Evolutionary conservation across 2,113 vertebrate species (phyloP).

Genomic region (Daubentonia madagascariensis): DNA sequence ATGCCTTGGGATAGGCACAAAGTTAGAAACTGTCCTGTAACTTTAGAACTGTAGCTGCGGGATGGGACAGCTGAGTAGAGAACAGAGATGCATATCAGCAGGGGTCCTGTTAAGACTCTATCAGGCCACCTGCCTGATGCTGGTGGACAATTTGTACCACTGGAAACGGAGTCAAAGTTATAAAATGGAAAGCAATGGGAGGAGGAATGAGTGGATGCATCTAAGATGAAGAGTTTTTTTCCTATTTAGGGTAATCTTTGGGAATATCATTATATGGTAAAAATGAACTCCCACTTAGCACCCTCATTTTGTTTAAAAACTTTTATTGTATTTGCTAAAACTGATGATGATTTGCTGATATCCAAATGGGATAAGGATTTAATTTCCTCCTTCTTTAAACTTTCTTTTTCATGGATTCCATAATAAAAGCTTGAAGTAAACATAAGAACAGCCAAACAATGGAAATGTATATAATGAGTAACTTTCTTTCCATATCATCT

Average conservation of each 20-base stretch:
- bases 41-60: slow-evolving; percentile 85
- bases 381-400: not conserved
- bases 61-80: slow-evolving; percentile 90
- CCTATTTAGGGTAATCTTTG: not conserved
- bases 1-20: slow-evolving; percentile 88
- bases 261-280: not conserved
- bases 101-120: slow-evolving; percentile 56
- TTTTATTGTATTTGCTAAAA: not conserved
- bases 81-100: slow-evolving; percentile 80
- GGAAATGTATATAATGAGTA: not conserved
- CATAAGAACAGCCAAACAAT: not conserved
- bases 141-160: slow-evolving; percentile 34
- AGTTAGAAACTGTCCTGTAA: slow-evolving; percentile 97
- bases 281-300: not conserved
- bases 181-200: not conserved
- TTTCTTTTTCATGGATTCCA: not conserved
- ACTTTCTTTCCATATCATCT: not conserved
- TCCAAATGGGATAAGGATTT: not conserved
- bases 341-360: not conserved
- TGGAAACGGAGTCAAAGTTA: slow-evolving; percentile 28
- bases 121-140: slow-evolving; percentile 38
- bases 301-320: not conserved
- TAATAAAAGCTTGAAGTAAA: not conserved
- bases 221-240: not conserved
- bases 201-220: fast-evolving